Evolutionary conservation across 2,797 vertebrate genomes (phyloP), one percentile per base, ranked within the genome.

Genomic region (Protonibea diacanthus): DNA sequence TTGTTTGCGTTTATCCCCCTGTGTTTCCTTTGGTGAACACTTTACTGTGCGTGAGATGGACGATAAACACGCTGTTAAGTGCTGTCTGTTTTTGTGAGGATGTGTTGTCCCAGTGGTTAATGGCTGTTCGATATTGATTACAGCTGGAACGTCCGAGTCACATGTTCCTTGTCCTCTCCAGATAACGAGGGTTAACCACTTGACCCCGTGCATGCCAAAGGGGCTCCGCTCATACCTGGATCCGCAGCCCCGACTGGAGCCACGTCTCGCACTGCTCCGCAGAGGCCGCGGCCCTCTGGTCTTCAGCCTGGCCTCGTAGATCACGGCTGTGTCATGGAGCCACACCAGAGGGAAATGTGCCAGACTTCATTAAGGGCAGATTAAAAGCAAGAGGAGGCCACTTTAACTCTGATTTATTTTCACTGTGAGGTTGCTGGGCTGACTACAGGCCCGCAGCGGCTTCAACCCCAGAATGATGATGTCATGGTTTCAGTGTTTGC

Each of bases 151-250:
- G 38, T 82, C 76, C 49, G 56, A 74, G 85, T 92, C 91, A 86
- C 87, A 89, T 89, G 89, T 79, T 91, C 83, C 85, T 78, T 15
- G 59, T 88, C 87, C 80, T 89, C 82, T 83, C 70, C 57, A 88
- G 93, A 95, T 93, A 95, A 94, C 73, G 66, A 87, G 76, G 87
- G 88, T 93, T 94, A 93, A 93, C 88, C 93, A 90, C 92, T 93
- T 91, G 92, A 92, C 93, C 91, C 80, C 4, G 3, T 79, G 81
- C 89, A 91, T 88, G 91, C 89, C 87, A 40, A 71, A 85, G 59
- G 80, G 85, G 71, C 79, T 64, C 65, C 1, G 21, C 68, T 90
- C 82, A 80, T 86, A 85, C 87, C 87, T 83, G 86, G 81, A 80
- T 71, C 67, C 45, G 5, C 18, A 17, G 56, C 33, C 69, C 45